Conservation (phyloP, 1,140 invertebrate genomes). For the Pseudomyrmex cubaensis region DNA sequence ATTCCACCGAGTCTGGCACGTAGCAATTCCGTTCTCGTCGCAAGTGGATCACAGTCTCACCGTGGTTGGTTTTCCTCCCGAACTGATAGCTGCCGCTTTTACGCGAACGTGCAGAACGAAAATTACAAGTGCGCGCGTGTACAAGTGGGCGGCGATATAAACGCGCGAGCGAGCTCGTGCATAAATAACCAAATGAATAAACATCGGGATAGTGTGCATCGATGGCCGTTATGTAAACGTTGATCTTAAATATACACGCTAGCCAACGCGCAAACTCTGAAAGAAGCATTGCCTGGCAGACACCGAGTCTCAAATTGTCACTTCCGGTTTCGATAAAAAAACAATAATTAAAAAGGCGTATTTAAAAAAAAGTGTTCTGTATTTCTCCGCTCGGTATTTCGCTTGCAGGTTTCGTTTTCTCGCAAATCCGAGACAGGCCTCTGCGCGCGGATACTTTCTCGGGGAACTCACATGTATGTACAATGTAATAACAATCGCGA, state of each 20-base stretch:
- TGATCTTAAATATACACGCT: slow-evolving; percentile 15
- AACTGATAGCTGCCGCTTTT: slow-evolving; percentile 53
- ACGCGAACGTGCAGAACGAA: slow-evolving; percentile 55
- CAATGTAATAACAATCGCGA: slow-evolving; percentile 21
- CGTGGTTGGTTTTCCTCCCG: slow-evolving; percentile 18
- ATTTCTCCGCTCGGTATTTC: background rate
- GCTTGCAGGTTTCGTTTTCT: slow-evolving; percentile 21
- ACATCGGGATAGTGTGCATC: slow-evolving; percentile 34
- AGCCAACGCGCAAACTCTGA: background rate
- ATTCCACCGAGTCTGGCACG: background rate
- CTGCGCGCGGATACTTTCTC: slow-evolving; percentile 1
- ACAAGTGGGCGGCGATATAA: slow-evolving; percentile 59
- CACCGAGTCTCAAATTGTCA: background rate
- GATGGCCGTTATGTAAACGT: slow-evolving; percentile 46
- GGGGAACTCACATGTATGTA: background rate
- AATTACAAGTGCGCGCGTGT: slow-evolving; percentile 53
- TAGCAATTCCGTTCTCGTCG: background rate
- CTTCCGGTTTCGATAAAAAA: background rate
- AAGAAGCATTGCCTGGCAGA: background rate
- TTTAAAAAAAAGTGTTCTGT: background rate
- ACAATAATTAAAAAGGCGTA: background rate
- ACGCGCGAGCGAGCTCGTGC: slow-evolving; percentile 59
- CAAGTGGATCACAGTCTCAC: slow-evolving; percentile 51
- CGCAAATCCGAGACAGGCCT: background rate
- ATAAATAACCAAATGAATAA: slow-evolving; percentile 63